These are phyloP conservation scores for Lobophora halterata DNA, from an alignment of 2,888 invertebrate genomes.

Conservation along the genomic window DNA sequence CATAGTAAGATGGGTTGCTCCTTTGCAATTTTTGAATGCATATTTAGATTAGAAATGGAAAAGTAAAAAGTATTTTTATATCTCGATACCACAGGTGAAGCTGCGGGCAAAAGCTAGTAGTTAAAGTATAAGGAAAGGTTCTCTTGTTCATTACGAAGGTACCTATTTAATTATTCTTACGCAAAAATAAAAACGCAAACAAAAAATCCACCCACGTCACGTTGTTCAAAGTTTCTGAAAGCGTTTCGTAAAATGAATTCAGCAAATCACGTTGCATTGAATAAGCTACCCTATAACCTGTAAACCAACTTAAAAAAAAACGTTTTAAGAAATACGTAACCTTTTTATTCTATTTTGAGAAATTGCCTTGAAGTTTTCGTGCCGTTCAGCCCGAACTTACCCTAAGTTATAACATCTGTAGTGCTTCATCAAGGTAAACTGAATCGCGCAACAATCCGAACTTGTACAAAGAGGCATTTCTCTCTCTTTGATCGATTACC, in stretches of 20 bases:
- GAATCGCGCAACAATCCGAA: slow-evolving; percentile 40
- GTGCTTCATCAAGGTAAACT: slow-evolving; percentile 53
- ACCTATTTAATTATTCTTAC: no score
- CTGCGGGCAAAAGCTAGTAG: no score
- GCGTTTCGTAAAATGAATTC: background rate
- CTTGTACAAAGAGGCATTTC: slow-evolving; percentile 48
- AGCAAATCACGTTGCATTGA: background rate
- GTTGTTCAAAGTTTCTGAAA: no score
- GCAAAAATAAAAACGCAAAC: no score
- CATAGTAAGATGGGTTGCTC: no score
- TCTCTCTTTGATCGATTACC: slow-evolving; percentile 49
- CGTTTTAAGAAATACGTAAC: slow-evolving; percentile 1
- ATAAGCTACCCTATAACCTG: slow-evolving; percentile 2
- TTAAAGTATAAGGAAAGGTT: no score
- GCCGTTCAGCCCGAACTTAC: slow-evolving; percentile 19
- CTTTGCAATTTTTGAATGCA: no score
- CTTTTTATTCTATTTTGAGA: slow-evolving; percentile 1
- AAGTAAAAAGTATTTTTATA: no score
- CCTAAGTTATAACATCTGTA: slow-evolving; percentile 44
- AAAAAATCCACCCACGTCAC: no score
- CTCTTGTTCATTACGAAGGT: no score
- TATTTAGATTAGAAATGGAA: no score
- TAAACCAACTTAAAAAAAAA: background rate
- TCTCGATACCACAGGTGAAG: no score
- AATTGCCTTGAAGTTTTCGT: slow-evolving; percentile 11